Percentiles rank a stretch among this genome's conserved stretches.
phyloP scores from a whole-genome alignment of 1,140 invertebrate genomes.

The Rhyzopertha dominica region DNA sequence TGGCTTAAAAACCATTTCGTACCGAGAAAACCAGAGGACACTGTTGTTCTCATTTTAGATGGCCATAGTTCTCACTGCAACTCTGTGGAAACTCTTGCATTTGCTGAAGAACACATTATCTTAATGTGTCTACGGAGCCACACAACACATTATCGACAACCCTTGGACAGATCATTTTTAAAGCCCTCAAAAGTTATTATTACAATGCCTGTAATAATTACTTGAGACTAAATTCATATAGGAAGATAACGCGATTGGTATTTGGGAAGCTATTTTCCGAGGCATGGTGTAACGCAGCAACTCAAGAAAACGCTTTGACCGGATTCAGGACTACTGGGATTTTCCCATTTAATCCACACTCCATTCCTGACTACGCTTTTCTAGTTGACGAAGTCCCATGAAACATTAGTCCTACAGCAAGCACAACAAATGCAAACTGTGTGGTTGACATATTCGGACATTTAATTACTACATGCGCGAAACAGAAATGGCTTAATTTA shows the following conservation, averaged over 20 bases:
- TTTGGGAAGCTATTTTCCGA: conserved; percentile 5
- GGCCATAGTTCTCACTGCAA: conserved; percentile 4
- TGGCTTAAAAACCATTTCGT: conserved; percentile 1
- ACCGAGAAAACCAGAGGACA: conserved; percentile 4
- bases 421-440: no score
- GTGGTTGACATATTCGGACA: no score
- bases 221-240: conserved; percentile 7
- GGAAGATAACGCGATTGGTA: background rate
- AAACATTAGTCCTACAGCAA: no score
- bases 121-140: no score
- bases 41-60: conserved; percentile 6
- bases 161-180: conserved; percentile 9
- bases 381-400: conserved; percentile 1
- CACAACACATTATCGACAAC: conserved; percentile 10
- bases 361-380: conserved; percentile 7
- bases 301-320: conserved; percentile 1
- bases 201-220: conserved; percentile 11
- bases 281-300: conserved; percentile 6
- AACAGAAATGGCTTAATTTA: no score
- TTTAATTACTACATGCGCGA: no score
- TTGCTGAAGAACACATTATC: conserved; percentile 1
- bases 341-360: conserved; percentile 4
- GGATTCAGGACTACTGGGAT: conserved; percentile 5
- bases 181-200: conserved; percentile 7
- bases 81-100: conserved; percentile 6